Evolutionary conservation across 2,113 vertebrate genomes (phyloP), one percentile per base, ranked within the genome.

Genomic region (Eubucco bourcierii): DNA sequence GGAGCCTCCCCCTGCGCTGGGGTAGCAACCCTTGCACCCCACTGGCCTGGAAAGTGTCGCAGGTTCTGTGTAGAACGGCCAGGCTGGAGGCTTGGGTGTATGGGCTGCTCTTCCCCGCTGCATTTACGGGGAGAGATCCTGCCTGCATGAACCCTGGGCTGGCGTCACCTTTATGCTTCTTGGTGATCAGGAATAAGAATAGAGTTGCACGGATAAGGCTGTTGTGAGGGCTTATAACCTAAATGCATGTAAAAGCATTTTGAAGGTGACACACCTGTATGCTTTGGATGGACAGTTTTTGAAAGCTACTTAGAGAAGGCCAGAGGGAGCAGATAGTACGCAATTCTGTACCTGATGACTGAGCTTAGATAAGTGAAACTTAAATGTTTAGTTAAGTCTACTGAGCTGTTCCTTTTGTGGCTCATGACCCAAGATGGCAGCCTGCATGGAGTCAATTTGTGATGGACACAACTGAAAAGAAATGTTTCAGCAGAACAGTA

Each of bases 241-340:
- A 33, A 81, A 33, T 2, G 4, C 15, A 0, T 2, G 0, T 12
- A 19, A 7, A 78, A 37, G 4, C 17, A 1, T 8, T 56, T 10
- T 5, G 24, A 3, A 9, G 11, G 0, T 44, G 46, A 6, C 4
- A 9, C 6, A 1, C 12, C 13, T 1, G 1, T 0, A 2, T 50
- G 50, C 9, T 50, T 29, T 2, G 6, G 1, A 3, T 28, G n/a
- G 28, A 24, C 34, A 5, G 27, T 2, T 6, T 29, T 16, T 58
- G 29, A 34, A 61, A 29, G 41, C 13, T 47, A 10, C 18, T 16
- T 44, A 5, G 3, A 37, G 15, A 52, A 52, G 50, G 24, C 50
- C 20, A 9, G 25, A 31, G 55, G 10, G 58, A 64, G 3, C 4
- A 29, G 17, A 24, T 21, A 4, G 37, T 39, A 39, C 11, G 37